Conservation (phyloP, 2,797 vertebrate species). For the Molossus alvarezi region DNA sequence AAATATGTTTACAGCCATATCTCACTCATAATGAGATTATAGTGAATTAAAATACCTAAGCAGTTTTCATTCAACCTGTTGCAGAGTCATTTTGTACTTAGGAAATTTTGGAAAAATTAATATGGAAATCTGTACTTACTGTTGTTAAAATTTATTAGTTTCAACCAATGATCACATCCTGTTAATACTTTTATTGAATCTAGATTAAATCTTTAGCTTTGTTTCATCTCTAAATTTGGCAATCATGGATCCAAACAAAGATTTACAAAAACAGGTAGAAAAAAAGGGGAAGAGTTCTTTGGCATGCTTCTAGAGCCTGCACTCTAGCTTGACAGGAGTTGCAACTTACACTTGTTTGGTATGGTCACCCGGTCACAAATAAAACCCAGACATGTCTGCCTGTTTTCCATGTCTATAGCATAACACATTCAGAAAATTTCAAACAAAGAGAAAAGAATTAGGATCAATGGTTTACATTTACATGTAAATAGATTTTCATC, state of each 20-base stretch:
- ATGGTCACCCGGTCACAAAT: neutral
- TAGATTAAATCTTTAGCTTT: neutral
- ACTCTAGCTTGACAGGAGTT: neutral
- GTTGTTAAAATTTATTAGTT: slow-evolving; percentile 34
- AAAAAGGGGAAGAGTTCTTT: neutral
- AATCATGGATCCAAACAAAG: neutral
- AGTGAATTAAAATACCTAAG: slow-evolving; percentile 13
- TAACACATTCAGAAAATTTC: slow-evolving; percentile 43
- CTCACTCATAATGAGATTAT: neutral
- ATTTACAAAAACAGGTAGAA: neutral
- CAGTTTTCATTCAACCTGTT: slow-evolving; percentile 14
- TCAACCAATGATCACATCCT: slow-evolving; percentile 10
- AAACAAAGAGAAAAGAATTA: slow-evolving; percentile 33
- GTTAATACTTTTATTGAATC: slow-evolving; percentile 34
- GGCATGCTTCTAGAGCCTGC: neutral
- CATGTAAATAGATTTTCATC: slow-evolving; percentile 14
- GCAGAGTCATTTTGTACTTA: slow-evolving; percentile 28
- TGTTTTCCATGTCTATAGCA: neutral
- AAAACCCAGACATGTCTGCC: neutral
- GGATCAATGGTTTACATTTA: slow-evolving; percentile 8
- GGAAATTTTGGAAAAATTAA: neutral
- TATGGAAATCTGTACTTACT: slow-evolving; percentile 28
- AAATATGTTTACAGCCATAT: neutral
- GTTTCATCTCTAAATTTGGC: slow-evolving; percentile 11
- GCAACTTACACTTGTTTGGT: neutral